These are phyloP conservation scores for Macroramphosus scolopax DNA, from an alignment of 2,797 vertebrate genomes.

Conservation along the genomic window DNA sequence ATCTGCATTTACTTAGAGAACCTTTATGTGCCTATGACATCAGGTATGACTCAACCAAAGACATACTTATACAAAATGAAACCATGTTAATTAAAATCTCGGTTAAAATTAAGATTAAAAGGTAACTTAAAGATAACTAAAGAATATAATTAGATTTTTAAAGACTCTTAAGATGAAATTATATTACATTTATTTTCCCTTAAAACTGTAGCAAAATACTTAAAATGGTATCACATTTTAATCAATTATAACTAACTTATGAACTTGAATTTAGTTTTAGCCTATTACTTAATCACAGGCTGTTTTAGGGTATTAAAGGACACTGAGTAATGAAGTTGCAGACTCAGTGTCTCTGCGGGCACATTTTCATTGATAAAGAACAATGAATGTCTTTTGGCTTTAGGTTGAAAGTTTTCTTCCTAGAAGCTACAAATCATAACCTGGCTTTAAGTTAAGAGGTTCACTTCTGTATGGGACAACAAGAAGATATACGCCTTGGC, in stretches of 20 bases:
- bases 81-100: no score
- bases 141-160: no score
- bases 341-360: slow-evolving; percentile 29
- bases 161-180: no score
- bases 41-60: slow-evolving; percentile 18
- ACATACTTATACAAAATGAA: no score
- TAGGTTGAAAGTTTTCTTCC: slow-evolving; percentile 12
- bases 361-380: slow-evolving; percentile 22
- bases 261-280: slow-evolving; percentile 12
- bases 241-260: slow-evolving; percentile 23
- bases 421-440: slow-evolving; percentile 42
- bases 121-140: no score
- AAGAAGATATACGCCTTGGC: slow-evolving; percentile 42
- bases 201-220: no score
- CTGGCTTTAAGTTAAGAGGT: slow-evolving; percentile 20
- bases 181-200: no score
- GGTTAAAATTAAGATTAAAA: no score
- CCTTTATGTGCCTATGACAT: slow-evolving; percentile 19
- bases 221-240: no score
- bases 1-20: slow-evolving; percentile 59
- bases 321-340: slow-evolving; percentile 13
- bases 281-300: slow-evolving; percentile 20
- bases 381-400: slow-evolving; percentile 31
- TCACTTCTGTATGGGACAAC: slow-evolving; percentile 25
- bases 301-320: slow-evolving; percentile 26